These are phyloP conservation scores for Myotis myotis DNA, from an alignment of 2,797 vertebrate species.

Conservation along the genomic window DNA sequence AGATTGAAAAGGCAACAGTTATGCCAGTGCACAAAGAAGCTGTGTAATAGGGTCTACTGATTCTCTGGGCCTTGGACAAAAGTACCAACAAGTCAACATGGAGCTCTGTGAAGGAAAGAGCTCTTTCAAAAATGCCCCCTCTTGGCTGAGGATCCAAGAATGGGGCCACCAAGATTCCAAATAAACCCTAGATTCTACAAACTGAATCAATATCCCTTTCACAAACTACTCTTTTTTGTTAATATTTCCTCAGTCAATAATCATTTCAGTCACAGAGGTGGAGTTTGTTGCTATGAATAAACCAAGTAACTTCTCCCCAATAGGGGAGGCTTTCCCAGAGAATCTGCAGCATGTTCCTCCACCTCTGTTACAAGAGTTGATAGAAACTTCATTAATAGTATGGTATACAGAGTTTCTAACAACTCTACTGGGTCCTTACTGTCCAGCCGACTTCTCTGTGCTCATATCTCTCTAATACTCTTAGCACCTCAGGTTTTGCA, in stretches of 20 bases:
- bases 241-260: conserved; percentile 38
- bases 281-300: conserved; percentile 21
- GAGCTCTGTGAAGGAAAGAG: conserved; percentile 39
- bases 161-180: neutral
- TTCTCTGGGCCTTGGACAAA: conserved; percentile 29
- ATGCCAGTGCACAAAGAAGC: conserved; percentile 47
- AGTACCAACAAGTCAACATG: conserved; percentile 43
- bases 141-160: conserved; percentile 9
- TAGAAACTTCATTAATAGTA: conserved; percentile 3
- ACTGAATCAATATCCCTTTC: conserved; percentile 18
- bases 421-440: neutral
- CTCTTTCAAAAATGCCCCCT: conserved; percentile 31
- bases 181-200: conserved; percentile 41
- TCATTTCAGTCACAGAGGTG: conserved; percentile 18
- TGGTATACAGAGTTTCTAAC: neutral
- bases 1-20: conserved; percentile 36
- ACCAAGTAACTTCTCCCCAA: neutral
- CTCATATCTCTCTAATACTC: neutral
- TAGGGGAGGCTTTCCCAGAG: neutral
- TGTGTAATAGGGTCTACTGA: neutral
- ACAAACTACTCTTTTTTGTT: neutral
- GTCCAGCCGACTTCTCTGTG: neutral
- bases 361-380: conserved; percentile 27
- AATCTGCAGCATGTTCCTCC: neutral
- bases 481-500: conserved; percentile 31